phyloP scores from a whole-genome alignment of 2,113 vertebrate species.

The Poicephalus gulielmi region DNA sequence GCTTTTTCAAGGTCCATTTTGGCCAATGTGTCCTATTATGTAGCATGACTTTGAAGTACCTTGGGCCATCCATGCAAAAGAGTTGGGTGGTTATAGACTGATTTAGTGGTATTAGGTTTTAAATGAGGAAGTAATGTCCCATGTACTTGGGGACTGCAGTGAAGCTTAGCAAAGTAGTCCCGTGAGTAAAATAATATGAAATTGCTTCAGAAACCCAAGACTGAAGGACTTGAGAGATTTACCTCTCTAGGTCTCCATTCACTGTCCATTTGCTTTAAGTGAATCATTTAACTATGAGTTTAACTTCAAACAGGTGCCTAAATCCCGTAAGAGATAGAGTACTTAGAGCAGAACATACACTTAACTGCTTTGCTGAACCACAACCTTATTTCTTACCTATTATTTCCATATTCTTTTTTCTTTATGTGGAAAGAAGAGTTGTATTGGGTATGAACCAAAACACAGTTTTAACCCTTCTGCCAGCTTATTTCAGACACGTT shows the following conservation, averaged over 20 bases:
- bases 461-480: neutral
- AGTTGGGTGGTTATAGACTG: constrained; percentile 62
- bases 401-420: neutral
- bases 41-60: constrained; percentile 61
- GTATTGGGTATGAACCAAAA: neutral
- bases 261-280: constrained; percentile 45
- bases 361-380: constrained; percentile 24
- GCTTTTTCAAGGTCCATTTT: constrained; percentile 43
- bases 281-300: constrained; percentile 46
- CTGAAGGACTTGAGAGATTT: constrained; percentile 55
- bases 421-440: neutral
- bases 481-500: neutral
- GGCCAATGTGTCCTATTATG: constrained; percentile 8
- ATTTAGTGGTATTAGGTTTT: constrained; percentile 56
- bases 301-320: constrained; percentile 48
- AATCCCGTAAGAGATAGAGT: neutral
- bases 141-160: constrained; percentile 22
- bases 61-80: constrained; percentile 26
- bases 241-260: constrained; percentile 44
- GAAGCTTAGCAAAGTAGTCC: constrained; percentile 57
- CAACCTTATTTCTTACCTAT: neutral
- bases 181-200: constrained; percentile 49
- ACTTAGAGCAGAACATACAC: constrained; percentile 15
- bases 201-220: constrained; percentile 54
- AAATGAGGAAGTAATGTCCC: constrained; percentile 63